These are phyloP conservation scores for Gymnothorax reevesii DNA, from an alignment of 2,797 vertebrate species.

Conservation along the genomic window DNA sequence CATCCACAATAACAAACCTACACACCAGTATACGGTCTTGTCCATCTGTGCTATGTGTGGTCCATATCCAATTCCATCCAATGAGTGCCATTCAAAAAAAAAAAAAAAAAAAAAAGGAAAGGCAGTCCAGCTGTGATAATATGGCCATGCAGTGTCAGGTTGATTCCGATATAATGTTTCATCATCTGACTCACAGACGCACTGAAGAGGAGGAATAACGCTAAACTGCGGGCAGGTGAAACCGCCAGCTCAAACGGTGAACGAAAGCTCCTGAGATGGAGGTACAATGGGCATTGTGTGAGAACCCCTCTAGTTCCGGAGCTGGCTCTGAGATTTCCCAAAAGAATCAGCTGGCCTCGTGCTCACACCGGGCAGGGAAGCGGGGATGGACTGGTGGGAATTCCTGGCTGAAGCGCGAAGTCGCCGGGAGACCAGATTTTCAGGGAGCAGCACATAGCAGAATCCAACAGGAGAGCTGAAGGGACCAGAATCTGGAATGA, in stretches of 20 bases:
- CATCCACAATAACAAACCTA: neutral
- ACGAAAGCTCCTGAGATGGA: neutral
- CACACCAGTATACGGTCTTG: neutral
- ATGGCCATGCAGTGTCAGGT: neutral
- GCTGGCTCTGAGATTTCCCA: neutral
- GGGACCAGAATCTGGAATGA: neutral
- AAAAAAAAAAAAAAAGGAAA: no score
- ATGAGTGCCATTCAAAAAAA: neutral
- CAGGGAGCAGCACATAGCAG: neutral
- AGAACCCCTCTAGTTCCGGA: neutral
- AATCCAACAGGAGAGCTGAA: neutral
- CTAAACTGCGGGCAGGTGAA: neutral
- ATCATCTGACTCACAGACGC: neutral
- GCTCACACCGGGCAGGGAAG: neutral
- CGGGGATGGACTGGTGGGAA: neutral
- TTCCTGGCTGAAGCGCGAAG: neutral
- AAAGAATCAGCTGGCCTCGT: neutral
- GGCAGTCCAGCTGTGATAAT: neutral
- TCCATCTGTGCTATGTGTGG: neutral
- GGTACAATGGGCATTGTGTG: neutral
- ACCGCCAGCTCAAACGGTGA: neutral
- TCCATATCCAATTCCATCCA: neutral
- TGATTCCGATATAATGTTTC: neutral
- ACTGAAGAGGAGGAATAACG: neutral
- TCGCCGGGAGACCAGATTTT: constrained; percentile 4